These are phyloP conservation scores for Sinocyclocheilus rhinocerous DNA, from an alignment of 2,113 vertebrate species.

Conservation along the genomic window DNA sequence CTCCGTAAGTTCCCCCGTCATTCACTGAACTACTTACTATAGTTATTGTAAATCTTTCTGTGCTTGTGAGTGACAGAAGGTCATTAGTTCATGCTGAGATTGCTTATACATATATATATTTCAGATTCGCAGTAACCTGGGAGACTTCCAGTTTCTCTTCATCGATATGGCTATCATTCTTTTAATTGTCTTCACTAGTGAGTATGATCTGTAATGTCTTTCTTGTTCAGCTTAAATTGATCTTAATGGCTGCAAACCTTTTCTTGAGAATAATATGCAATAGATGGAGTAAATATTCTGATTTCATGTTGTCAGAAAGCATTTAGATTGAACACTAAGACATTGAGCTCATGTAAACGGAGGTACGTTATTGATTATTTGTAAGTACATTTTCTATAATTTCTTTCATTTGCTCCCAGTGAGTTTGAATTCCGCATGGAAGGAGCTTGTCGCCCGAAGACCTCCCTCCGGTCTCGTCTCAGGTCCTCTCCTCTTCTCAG, in stretches of 20 bases:
- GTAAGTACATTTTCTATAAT: neutral
- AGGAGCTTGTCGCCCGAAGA: slow-evolving; percentile 87
- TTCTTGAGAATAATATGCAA: neutral
- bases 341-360: neutral
- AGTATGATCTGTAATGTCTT: slow-evolving; percentile 69
- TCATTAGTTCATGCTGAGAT: neutral
- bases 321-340: neutral
- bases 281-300: neutral
- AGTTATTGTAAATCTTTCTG: neutral
- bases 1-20: slow-evolving; percentile 82
- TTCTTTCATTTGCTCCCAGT: slow-evolving; percentile 73
- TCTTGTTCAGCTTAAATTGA: neutral
- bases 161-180: slow-evolving; percentile 97
- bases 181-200: slow-evolving; percentile 95
- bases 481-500: slow-evolving; percentile 88
- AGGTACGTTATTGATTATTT: neutral
- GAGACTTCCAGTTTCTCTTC: slow-evolving; percentile 98
- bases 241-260: too few species aligned
- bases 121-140: slow-evolving; percentile 93
- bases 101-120: too few species aligned
- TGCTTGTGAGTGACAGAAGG: neutral
- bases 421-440: slow-evolving; percentile 97
- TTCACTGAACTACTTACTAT: neutral
- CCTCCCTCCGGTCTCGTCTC: slow-evolving; percentile 96
- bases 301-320: neutral